Conservation (phyloP, 2,113 vertebrate genomes). For the Aegotheles bennettii region DNA sequence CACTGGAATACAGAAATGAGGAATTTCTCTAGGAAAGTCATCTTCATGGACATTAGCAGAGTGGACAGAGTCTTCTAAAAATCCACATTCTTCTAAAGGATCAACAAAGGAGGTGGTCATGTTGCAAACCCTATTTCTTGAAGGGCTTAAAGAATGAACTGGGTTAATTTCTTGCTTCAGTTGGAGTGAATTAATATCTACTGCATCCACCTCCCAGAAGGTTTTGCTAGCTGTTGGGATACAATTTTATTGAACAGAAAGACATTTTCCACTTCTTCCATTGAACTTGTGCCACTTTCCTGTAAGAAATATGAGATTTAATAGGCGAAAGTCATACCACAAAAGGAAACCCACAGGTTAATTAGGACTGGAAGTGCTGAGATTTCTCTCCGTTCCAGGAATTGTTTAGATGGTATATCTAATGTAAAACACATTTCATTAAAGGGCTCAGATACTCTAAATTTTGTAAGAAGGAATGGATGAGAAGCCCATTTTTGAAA, state of each 20-base stretch:
- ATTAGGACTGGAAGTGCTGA: constrained; percentile 28
- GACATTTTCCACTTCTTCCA: background rate
- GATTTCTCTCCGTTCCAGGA: background rate
- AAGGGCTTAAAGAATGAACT: background rate
- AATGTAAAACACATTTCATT: constrained; percentile 24
- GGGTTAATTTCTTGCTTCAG: background rate
- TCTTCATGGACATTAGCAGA: background rate
- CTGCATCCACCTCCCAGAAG: background rate
- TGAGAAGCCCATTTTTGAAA: background rate
- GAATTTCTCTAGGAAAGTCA: background rate
- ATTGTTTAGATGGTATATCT: constrained; percentile 6
- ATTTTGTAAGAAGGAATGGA: background rate
- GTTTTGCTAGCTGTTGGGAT: background rate
- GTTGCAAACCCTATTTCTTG: background rate
- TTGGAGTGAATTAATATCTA: background rate
- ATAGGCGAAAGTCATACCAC: background rate
- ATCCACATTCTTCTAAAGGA: background rate
- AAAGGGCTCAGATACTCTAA: background rate
- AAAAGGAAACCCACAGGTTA: constrained; percentile 10
- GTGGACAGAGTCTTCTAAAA: background rate
- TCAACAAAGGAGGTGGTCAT: background rate
- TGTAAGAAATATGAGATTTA: background rate
- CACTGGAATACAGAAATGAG: background rate
- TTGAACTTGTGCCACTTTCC: background rate
- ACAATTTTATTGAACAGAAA: background rate